Evolutionary conservation across 2,888 invertebrate genomes (phyloP).

Genomic region (Atrina japonica): DNA sequence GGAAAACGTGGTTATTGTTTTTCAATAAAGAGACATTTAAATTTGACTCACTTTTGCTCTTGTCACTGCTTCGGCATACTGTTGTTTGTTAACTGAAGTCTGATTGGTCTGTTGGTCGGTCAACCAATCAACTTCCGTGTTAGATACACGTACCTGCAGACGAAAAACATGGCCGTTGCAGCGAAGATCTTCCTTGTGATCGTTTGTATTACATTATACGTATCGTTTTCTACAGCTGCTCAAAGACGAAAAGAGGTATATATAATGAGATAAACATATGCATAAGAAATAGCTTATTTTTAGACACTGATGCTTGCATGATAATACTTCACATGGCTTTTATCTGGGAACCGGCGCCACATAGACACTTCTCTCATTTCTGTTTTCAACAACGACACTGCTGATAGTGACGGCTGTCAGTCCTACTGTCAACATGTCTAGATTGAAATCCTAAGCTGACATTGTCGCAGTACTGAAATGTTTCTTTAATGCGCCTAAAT

Average conservation of each 20-base stretch:
- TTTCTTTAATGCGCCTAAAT: neutral
- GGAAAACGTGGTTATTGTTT: neutral
- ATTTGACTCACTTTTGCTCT: neutral
- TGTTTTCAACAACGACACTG: too few relatives aligned
- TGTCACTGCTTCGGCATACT: conserved; percentile 1
- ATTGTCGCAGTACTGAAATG: neutral
- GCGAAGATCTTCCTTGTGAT: conserved; percentile 32
- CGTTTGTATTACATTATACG: conserved; percentile 36
- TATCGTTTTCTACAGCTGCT: conserved; percentile 35
- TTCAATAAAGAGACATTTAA: neutral
- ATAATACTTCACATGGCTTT: too few relatives aligned
- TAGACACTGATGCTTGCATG: too few relatives aligned
- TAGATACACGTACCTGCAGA: conserved; percentile 60
- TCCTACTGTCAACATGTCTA: neutral
- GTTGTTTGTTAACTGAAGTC: neutral
- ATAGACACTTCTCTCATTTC: neutral
- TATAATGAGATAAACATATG: neutral
- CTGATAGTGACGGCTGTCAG: neutral
- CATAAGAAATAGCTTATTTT: too few relatives aligned
- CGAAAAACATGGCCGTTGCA: conserved; percentile 47
- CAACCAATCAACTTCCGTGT: conserved; percentile 51
- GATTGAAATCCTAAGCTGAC: neutral
- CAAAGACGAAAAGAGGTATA: conserved; percentile 63
- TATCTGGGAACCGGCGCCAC: neutral
- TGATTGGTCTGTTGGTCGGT: conserved; percentile 1